phyloP scores from a whole-genome alignment of 2,797 vertebrate species.

The Erpetoichthys calabaricus region DNA sequence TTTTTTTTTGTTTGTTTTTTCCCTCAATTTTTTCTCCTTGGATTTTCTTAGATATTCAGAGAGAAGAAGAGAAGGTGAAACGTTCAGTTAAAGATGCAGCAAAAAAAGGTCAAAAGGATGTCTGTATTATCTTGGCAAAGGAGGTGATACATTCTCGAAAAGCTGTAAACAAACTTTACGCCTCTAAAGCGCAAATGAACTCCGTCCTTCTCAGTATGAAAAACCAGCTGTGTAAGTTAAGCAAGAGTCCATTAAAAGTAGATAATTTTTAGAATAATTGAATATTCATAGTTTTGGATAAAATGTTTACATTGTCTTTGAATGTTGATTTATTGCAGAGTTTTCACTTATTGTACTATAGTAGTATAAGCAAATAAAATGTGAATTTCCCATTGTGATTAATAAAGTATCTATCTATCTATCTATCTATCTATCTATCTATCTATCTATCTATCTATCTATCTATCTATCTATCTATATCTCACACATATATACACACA shows the following conservation, averaged over 20 bases:
- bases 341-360: too few relatives aligned
- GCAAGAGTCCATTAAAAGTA: too few relatives aligned
- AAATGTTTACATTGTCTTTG: background rate
- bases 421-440: too few relatives aligned
- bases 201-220: conserved; percentile 91
- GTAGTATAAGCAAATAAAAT: too few relatives aligned
- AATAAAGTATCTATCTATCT: too few relatives aligned
- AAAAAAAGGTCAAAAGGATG: conserved; percentile 85
- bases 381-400: too few relatives aligned
- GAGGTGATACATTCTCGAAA: conserved; percentile 83
- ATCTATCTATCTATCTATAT: too few relatives aligned
- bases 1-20: too few relatives aligned
- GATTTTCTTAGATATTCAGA: conserved; percentile 72
- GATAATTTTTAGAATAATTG: background rate
- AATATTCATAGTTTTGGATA: background rate
- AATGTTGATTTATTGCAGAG: too few relatives aligned
- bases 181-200: conserved; percentile 97
- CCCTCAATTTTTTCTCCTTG: too few relatives aligned
- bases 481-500: too few relatives aligned
- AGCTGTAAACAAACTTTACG: conserved; percentile 78
- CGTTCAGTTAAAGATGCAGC: conserved; percentile 89
- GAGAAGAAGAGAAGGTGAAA: conserved; percentile 94
- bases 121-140: conserved; percentile 82
- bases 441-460: too few relatives aligned
- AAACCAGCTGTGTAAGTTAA: conserved; percentile 82